Base-by-base conservation (phyloP, 35 echinoderm and acorn worm genomes). In the Strongylocentrotus purpuratus region DNA sequence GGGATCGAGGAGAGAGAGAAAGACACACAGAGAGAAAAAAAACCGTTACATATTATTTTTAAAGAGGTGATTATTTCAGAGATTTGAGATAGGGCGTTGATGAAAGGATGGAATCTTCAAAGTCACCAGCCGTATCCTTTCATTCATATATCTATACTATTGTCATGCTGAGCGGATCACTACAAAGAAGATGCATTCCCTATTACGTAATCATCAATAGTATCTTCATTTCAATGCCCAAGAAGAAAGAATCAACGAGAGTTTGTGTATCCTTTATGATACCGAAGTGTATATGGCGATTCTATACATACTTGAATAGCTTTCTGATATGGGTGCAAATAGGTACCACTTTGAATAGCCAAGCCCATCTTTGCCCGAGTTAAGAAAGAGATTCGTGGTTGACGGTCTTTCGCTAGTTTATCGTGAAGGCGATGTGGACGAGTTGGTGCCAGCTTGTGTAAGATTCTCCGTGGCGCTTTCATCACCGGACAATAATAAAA, bases 91-190 rank as follows among this genome's bases (percentile, higher is more conserved):
- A 32, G 22, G 32, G 31, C 45, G 2, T 25, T 33, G 31, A 15
- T 33, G 45, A 88, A 88, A 10, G 33, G 45, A 33, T 33, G 9
- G 45, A 88, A 88, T 88, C 87, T 88, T 46, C 87, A 88, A 88
- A 88, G 87, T 88, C 87, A 88, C 87, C 87, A 88, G 32, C 87
- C 87, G 87, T 88, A 88, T 15, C 87, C 87, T 88, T 88, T 88
- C 87, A 88, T 88, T 88, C 7, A 88, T 46, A 88, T 22, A 33
- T 22, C 87, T 33, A n/a, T n/a, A 11, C 32, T 10, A 88, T 88
- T 35, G 87, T 88, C 87, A 5, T 2, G 0, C 28, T 88, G 87
- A 33, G 45, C 87, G 45, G 10, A 88, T 33, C 15, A n/a, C 1
- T 1, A 88, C 87, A 88, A 88, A 88, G 32, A 88, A 35, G 87